Evolutionary conservation across 1,140 invertebrate genomes (phyloP).

Genomic region (Steinernema khuongi): DNA sequence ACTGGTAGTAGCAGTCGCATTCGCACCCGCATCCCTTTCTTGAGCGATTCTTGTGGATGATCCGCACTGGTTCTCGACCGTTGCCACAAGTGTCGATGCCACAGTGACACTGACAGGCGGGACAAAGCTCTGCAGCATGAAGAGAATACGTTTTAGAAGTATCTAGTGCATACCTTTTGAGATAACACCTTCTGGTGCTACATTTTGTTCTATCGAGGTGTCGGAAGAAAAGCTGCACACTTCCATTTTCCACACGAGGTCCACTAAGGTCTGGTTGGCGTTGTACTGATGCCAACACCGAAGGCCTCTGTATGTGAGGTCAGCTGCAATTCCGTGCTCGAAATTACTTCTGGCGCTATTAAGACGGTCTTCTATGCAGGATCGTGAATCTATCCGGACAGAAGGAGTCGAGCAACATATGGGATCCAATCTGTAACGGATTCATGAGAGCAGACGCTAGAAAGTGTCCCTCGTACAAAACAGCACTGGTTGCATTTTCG

Average conservation of each 20-base stretch:
- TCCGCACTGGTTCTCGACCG: slow-evolving; percentile 47
- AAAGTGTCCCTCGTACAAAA: slow-evolving; percentile 40
- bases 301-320: slow-evolving; percentile 45
- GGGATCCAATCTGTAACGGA: slow-evolving; percentile 46
- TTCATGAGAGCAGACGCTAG: background rate
- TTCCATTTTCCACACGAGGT: slow-evolving; percentile 56
- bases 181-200: background rate
- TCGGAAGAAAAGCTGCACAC: slow-evolving; percentile 43
- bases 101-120: slow-evolving; percentile 49
- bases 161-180: slow-evolving; percentile 3
- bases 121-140: slow-evolving; percentile 40
- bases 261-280: slow-evolving; percentile 45
- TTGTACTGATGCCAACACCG: slow-evolving; percentile 57
- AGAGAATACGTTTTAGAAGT: slow-evolving; percentile 18
- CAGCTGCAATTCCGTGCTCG: slow-evolving; percentile 41
- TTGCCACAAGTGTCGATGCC: slow-evolving; percentile 51
- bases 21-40: slow-evolving; percentile 46
- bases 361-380: slow-evolving; percentile 47
- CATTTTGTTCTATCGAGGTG: slow-evolving; percentile 19
- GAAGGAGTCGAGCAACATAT: slow-evolving; percentile 47
- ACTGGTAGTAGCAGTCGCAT: slow-evolving; percentile 49
- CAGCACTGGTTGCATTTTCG: slow-evolving; percentile 51
- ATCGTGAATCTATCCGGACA: slow-evolving; percentile 42
- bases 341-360: slow-evolving; percentile 42
- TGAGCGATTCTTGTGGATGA: slow-evolving; percentile 45